phyloP scores from a whole-genome alignment of 2,888 invertebrate genomes.

The Cephus nigrinus region DNA sequence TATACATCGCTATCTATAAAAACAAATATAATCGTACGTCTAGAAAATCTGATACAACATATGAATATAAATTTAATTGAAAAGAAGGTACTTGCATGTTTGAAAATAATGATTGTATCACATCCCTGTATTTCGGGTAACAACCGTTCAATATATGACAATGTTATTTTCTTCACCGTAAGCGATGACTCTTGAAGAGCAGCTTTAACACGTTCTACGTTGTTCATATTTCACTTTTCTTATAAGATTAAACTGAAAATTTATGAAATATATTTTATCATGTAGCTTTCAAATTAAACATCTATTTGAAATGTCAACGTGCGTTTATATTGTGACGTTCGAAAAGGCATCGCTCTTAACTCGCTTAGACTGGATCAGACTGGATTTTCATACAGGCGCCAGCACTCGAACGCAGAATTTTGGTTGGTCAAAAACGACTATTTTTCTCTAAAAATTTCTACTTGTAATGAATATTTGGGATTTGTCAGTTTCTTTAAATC shows the following conservation, averaged over 20 bases:
- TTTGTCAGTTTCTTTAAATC: too few relatives aligned
- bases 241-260: neutral
- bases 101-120: neutral
- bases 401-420: too few relatives aligned
- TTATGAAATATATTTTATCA: neutral
- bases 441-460: too few relatives aligned
- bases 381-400: too few relatives aligned
- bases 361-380: too few relatives aligned
- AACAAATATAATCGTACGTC: neutral
- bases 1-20: neutral
- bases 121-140: neutral
- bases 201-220: neutral
- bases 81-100: neutral
- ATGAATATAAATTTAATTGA: neutral
- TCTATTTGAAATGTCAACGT: neutral
- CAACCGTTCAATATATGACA: neutral
- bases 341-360: neutral
- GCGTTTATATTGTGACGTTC: neutral
- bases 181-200: neutral
- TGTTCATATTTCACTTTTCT: neutral
- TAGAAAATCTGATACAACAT: neutral
- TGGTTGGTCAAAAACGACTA: too few relatives aligned
- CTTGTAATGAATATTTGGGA: too few relatives aligned
- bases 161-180: neutral
- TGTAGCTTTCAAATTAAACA: neutral